These are phyloP conservation scores for Brachystomella parvula DNA, from an alignment of 1,140 invertebrate genomes.

Conservation along the genomic window DNA sequence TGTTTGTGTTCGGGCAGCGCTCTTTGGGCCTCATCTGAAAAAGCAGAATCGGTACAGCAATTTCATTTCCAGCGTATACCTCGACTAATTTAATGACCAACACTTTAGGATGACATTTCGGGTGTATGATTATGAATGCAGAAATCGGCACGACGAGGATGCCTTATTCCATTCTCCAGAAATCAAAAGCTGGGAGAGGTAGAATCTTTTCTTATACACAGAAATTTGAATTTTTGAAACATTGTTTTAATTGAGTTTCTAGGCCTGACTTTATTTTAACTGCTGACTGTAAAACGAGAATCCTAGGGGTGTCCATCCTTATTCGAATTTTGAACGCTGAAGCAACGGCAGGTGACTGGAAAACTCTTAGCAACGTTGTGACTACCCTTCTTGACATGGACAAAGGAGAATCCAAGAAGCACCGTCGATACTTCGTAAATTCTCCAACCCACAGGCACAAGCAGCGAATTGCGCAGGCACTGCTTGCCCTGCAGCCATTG, in stretches of 20 bases:
- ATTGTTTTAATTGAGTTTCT: background rate
- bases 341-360: background rate
- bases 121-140: no score
- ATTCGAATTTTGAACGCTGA: background rate
- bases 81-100: no score
- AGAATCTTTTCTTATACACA: no score
- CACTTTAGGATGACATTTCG: no score
- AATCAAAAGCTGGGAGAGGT: no score
- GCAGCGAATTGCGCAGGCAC: conserved; percentile 47
- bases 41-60: conserved; percentile 26
- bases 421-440: conserved; percentile 48
- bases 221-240: background rate
- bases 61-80: no score
- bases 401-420: conserved; percentile 37
- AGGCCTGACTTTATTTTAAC: background rate
- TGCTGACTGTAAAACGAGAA: conserved; percentile 1
- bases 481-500: conserved; percentile 46
- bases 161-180: no score
- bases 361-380: background rate
- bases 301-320: background rate
- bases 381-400: conserved; percentile 28
- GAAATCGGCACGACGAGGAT: no score
- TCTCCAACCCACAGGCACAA: conserved; percentile 49
- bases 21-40: conserved; percentile 33
- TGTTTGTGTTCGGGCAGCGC: conserved; percentile 18